A percentile compares a stretch with the other conserved stretches of the same genome.
These are phyloP conservation scores for Dromococcyx pavoninus DNA, from an alignment of 2,797 vertebrate genomes.

Conservation along the genomic window DNA sequence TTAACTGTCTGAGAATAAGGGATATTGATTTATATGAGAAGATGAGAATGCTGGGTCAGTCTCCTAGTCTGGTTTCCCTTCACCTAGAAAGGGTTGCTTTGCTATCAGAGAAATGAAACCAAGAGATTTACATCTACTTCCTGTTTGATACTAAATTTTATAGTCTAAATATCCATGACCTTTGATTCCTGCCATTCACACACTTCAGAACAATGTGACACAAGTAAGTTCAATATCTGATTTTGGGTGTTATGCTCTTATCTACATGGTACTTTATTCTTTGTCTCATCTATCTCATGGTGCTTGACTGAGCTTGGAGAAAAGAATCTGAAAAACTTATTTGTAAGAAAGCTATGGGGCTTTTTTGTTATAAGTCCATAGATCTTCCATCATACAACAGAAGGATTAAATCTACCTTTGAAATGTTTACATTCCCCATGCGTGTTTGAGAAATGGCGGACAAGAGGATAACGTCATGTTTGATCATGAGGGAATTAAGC, in stretches of 20 bases:
- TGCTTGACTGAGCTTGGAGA: not conserved
- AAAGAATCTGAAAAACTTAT: not conserved
- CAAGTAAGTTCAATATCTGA: not conserved
- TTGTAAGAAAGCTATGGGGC: not conserved
- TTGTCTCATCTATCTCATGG: not conserved
- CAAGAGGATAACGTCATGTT: not conserved
- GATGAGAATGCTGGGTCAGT: not conserved
- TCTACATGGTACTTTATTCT: not conserved
- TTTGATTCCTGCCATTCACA: not conserved
- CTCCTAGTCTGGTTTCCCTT: not conserved
- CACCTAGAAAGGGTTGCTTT: not conserved
- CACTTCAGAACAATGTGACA: not conserved
- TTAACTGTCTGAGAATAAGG: not conserved
- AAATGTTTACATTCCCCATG: not conserved
- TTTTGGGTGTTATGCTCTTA: not conserved
- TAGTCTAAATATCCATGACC: not conserved
- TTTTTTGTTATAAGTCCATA: not conserved
- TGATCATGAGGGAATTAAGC: not conserved
- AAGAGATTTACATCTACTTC: not conserved
- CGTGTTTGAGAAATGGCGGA: not conserved
- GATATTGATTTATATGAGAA: not conserved
- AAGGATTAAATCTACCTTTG: constrained; percentile 3
- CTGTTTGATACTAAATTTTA: not conserved
- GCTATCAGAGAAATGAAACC: not conserved
- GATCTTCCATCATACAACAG: not conserved